A percentile compares a stretch with the other conserved stretches of the same genome.
These are phyloP conservation scores for Notamacropus eugenii DNA, from an alignment of 2,797 vertebrate species.

Conservation along the genomic window DNA sequence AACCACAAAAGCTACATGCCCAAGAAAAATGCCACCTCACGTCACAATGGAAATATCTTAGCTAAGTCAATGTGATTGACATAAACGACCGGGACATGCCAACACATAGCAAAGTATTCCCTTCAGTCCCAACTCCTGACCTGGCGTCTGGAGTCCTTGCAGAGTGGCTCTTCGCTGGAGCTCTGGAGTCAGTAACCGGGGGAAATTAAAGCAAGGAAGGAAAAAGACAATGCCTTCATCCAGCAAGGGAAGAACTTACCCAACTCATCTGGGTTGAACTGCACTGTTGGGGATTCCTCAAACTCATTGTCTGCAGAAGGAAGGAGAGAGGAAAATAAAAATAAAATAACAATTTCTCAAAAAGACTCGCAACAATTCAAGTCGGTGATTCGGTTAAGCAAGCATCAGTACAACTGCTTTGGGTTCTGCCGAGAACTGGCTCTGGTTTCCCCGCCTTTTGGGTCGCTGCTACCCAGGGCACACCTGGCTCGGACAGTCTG, in stretches of 20 bases:
- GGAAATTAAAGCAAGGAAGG: neutral
- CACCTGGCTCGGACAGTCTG: fast-evolving
- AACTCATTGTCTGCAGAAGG: slow-evolving; percentile 82
- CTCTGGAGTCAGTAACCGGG: neutral
- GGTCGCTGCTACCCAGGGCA: neutral
- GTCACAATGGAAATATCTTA: neutral
- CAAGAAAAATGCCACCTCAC: neutral
- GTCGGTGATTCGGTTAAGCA: neutral
- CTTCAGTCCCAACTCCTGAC: neutral
- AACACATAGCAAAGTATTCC: neutral
- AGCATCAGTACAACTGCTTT: neutral
- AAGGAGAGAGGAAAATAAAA: slow-evolving; percentile 66
- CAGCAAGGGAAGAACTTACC: slow-evolving; percentile 79
- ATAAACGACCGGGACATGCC: neutral
- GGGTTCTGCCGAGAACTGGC: slow-evolving; percentile 54
- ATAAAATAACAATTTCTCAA: slow-evolving; percentile 52
- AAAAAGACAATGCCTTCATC: neutral
- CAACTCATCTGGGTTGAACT: slow-evolving; percentile 81
- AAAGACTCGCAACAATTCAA: slow-evolving; percentile 60
- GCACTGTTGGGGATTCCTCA: slow-evolving; percentile 75
- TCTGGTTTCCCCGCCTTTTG: slow-evolving; percentile 7
- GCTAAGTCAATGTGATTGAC: neutral
- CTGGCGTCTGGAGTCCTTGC: neutral
- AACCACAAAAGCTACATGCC: neutral
- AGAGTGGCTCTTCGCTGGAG: neutral